Evolutionary conservation across 1,140 invertebrate genomes (phyloP).

Genomic region (Tachypleus tridentatus): DNA sequence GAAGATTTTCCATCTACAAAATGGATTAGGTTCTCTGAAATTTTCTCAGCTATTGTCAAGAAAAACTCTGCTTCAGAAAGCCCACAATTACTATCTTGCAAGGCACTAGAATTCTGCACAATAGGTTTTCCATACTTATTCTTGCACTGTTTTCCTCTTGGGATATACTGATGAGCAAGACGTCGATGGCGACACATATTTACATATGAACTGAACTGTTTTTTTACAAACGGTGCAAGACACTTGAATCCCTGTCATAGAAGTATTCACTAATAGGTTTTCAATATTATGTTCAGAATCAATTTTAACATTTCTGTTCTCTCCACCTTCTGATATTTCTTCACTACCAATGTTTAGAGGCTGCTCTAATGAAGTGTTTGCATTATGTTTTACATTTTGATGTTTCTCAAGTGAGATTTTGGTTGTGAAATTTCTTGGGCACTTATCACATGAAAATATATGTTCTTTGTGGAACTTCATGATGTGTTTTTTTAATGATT

Average conservation of each 20-base stretch:
- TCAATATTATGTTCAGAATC: slow-evolving; percentile 22
- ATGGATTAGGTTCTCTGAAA: slow-evolving; percentile 48
- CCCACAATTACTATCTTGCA: too few relatives aligned
- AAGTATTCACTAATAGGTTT: slow-evolving; percentile 29
- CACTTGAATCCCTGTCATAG: slow-evolving; percentile 10
- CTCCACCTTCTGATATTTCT: not conserved
- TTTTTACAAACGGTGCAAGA: slow-evolving; percentile 29
- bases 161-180: slow-evolving; percentile 20
- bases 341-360: not conserved
- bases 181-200: slow-evolving; percentile 29
- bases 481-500: slow-evolving; percentile 26
- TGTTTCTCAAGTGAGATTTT: slow-evolving; percentile 31
- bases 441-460: slow-evolving; percentile 25
- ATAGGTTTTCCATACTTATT: too few relatives aligned
- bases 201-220: slow-evolving; percentile 33
- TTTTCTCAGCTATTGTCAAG: slow-evolving; percentile 45
- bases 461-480: slow-evolving; percentile 21
- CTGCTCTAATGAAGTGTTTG: slow-evolving; percentile 18
- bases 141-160: too few relatives aligned
- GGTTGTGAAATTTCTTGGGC: slow-evolving; percentile 23
- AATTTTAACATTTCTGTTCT: slow-evolving; percentile 21
- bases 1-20: slow-evolving; percentile 47
- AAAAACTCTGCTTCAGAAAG: slow-evolving; percentile 42
- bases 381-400: slow-evolving; percentile 27
- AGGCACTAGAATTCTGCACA: too few relatives aligned